phyloP scores from a whole-genome alignment of 2,797 vertebrate species.

The Parauchenoglanis punctatus region DNA sequence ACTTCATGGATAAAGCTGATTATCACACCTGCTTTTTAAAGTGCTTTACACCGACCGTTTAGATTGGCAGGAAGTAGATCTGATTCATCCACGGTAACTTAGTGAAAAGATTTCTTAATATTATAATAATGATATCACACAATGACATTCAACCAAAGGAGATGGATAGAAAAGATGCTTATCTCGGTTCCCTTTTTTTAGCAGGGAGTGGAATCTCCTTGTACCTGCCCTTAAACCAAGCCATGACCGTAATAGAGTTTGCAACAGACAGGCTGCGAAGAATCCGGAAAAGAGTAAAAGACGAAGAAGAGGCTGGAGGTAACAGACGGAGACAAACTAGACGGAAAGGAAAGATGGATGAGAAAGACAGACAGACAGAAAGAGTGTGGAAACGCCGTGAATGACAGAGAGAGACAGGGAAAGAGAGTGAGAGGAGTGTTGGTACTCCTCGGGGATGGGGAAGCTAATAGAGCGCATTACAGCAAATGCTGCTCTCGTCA shows the following conservation, averaged over 20 bases:
- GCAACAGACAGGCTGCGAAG: neutral
- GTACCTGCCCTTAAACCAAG: neutral
- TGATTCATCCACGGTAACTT: neutral
- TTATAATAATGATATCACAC: neutral
- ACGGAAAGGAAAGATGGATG: neutral
- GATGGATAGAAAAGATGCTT: neutral
- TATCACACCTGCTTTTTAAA: neutral
- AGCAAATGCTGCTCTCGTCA: conserved; percentile 44
- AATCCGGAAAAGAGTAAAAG: neutral
- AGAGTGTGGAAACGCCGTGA: neutral
- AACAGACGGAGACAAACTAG: conserved; percentile 27
- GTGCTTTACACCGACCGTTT: neutral
- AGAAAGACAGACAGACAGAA: conserved; percentile 1
- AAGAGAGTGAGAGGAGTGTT: conserved; percentile 7
- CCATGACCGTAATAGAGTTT: neutral
- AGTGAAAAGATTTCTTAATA: neutral
- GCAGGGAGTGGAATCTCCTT: neutral
- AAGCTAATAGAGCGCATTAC: conserved; percentile 57
- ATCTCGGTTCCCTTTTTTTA: neutral
- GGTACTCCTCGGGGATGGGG: conserved; percentile 31
- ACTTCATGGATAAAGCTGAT: neutral
- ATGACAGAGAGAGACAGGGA: conserved; percentile 21
- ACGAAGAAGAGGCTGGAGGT: neutral
- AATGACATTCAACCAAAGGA: neutral
- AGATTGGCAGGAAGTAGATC: neutral